Base-by-base conservation (phyloP, 1,140 invertebrate genomes). In the Lycorma delicatula region DNA sequence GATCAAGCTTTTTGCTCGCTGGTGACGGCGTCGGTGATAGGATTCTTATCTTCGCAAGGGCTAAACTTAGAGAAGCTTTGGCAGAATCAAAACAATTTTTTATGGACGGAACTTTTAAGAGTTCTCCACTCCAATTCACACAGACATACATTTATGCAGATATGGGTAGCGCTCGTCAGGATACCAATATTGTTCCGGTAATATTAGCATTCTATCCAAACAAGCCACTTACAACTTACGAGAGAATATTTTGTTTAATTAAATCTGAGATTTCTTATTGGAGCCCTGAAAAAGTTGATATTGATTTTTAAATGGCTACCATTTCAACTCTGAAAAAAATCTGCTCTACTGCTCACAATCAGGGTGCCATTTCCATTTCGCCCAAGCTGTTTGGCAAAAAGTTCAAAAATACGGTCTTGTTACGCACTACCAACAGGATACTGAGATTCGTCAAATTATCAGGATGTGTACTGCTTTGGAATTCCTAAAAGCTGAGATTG, bases 401-500 rank as follows among this genome's bases (percentile, higher is more conserved):
- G 58, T 60, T 5, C 38, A 60, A 47, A 20, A 55, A n/a, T 18
- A 56, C n/a, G 51, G 26, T 28, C 25, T 60, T 1, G 29, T 38
- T 25, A 16, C n/a, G 9, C 36, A 48, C 13, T 60, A 60, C 34
- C 16, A 18, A 22, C 4, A 53, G 46, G 48, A 56, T 41, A 38
- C 31, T 28, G 58, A 23, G 25, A 20, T 59, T 20, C 16, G 23
- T 13, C 18, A 56, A 11, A 18, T 4, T 22, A 60, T 55, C 38
- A 13, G 26, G 31, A 55, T 55, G 52, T 55, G 58, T 55, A 41
- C 58, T n/a, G 58, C 58, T 28, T 28, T 55, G 6, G 58, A 36
- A 31, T 55, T 55, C 26, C 16, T 60, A n/a, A 46, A 26, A 48
- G 16, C 28, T 16, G 52, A 55, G 38, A 44, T 56, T 27, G 47